A percentile compares a stretch with the other conserved stretches of the same genome.
These are phyloP conservation scores for Onthophagus taurus DNA, from an alignment of 1,140 invertebrate genomes.

Conservation along the genomic window DNA sequence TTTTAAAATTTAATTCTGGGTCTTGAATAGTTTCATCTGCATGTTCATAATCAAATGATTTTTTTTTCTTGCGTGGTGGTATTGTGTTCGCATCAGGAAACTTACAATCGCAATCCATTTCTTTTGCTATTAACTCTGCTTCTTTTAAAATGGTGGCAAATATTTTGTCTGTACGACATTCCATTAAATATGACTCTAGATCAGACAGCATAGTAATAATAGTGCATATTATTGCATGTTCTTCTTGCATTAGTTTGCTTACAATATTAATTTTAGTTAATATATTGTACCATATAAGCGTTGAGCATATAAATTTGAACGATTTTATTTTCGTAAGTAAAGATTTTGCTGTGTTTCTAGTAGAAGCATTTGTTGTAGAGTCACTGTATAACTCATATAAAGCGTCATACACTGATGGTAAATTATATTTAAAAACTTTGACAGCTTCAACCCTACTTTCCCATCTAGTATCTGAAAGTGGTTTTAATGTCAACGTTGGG, in stretches of 20 bases:
- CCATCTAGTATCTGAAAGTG: constrained; percentile 18
- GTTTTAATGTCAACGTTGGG: constrained; percentile 19
- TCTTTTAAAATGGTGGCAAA: constrained; percentile 14
- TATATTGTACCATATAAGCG: constrained; percentile 11
- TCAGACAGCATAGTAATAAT: not conserved
- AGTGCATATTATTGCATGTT: not conserved
- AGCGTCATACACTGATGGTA: not conserved
- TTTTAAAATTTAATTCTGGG: constrained; percentile 17
- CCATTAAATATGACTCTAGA: constrained; percentile 5
- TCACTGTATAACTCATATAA: not conserved
- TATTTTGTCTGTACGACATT: constrained; percentile 16
- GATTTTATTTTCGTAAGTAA: constrained; percentile 10
- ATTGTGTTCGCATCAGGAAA: constrained; percentile 16
- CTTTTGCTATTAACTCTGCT: constrained; percentile 14
- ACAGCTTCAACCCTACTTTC: constrained; percentile 19
- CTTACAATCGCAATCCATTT: constrained; percentile 11
- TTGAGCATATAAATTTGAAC: constrained; percentile 15
- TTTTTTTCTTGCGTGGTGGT: constrained; percentile 13
- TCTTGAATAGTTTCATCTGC: constrained; percentile 17
- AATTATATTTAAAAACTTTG: constrained; percentile 4
- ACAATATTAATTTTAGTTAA: constrained; percentile 16
- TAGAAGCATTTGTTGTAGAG: constrained; percentile 1
- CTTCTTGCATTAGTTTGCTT: constrained; percentile 13
- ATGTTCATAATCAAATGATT: constrained; percentile 17
- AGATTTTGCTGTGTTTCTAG: constrained; percentile 3